Evolutionary conservation across 2,113 vertebrate species (phyloP).

Genomic region (Smithornis capensis): DNA sequence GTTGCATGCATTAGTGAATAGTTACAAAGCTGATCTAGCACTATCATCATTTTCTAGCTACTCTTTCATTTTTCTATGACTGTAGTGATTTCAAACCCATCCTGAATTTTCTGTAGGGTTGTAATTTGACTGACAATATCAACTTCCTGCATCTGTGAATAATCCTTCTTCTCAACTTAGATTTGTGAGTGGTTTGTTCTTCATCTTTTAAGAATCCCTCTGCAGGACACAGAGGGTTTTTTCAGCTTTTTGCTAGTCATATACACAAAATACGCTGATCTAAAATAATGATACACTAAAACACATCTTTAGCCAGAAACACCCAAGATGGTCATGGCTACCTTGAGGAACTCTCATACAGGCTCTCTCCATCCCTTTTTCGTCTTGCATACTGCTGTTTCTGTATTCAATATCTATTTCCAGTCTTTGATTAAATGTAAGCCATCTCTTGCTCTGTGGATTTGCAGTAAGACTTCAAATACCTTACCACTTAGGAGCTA

Average conservation of each 20-base stretch:
- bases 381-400: background rate
- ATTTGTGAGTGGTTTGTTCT: background rate
- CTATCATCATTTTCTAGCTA: background rate
- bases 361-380: background rate
- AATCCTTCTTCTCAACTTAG: background rate
- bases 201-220: background rate
- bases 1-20: background rate
- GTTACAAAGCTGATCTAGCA: background rate
- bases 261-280: background rate
- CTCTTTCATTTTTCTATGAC: background rate
- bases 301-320: background rate
- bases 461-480: constrained; percentile 47
- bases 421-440: constrained; percentile 43
- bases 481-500: background rate
- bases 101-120: background rate
- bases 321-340: background rate
- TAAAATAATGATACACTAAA: background rate
- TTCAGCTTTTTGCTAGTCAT: background rate
- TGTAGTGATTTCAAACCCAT: background rate
- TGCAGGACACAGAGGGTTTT: background rate
- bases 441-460: constrained; percentile 15
- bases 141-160: background rate
- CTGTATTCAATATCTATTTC: background rate
- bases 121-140: background rate
- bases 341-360: background rate